Percentiles rank a stretch among this genome's conserved stretches.
These are phyloP conservation scores for Ibidorhyncha struthersii DNA, from an alignment of 2,113 vertebrate genomes.

Conservation along the genomic window DNA sequence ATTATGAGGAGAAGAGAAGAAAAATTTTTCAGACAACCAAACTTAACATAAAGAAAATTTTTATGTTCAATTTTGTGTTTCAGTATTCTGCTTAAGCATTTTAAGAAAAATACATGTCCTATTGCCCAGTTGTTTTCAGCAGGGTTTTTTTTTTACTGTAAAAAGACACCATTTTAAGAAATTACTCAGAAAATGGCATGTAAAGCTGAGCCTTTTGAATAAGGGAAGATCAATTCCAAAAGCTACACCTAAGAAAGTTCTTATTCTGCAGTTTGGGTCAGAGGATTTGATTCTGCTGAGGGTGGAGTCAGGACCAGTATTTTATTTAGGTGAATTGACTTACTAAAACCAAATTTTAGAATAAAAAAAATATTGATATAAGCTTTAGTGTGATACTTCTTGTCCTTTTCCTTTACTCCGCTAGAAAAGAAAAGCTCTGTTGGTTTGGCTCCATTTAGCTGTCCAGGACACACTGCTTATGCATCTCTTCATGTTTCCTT, in stretches of 20 bases:
- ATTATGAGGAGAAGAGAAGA: background rate
- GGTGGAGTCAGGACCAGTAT: background rate
- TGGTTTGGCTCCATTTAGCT: background rate
- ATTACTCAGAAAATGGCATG: background rate
- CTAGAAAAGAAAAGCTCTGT: background rate
- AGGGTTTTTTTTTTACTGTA: background rate
- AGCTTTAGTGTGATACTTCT: background rate
- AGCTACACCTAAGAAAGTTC: background rate
- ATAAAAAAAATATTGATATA: background rate
- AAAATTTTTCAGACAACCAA: background rate
- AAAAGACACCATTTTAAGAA: background rate
- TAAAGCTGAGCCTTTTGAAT: background rate
- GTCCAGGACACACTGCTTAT: background rate
- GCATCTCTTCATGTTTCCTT: background rate
- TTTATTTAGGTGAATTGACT: background rate
- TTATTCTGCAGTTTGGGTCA: background rate
- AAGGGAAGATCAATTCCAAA: background rate
- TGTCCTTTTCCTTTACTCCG: background rate
- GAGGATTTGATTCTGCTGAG: background rate
- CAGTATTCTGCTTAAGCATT: background rate
- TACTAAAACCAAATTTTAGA: background rate
- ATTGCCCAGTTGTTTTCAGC: background rate
- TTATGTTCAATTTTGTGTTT: background rate
- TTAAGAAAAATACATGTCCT: background rate
- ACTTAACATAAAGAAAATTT: background rate